Conservation (phyloP, 1,140 invertebrate genomes). For the Tyrophagus putrescentiae region DNA sequence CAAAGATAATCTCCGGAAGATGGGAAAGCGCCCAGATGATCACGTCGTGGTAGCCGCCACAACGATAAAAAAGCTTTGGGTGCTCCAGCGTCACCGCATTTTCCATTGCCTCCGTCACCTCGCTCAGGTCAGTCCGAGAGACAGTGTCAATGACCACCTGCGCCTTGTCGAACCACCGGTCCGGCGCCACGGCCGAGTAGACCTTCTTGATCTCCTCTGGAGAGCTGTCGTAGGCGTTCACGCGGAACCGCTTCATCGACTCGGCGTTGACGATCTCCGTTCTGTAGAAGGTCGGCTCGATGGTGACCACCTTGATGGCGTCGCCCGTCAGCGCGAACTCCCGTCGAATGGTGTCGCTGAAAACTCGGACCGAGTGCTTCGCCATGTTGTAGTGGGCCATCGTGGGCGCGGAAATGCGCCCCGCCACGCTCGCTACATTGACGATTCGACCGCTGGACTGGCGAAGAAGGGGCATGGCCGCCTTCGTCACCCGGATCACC, state of each 20-base stretch:
- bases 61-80: slow-evolving; percentile 17
- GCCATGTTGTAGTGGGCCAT: slow-evolving; percentile 39
- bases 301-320: slow-evolving; percentile 36
- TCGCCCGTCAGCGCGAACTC: slow-evolving; percentile 42
- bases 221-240: slow-evolving; percentile 29
- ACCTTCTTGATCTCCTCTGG: slow-evolving; percentile 30
- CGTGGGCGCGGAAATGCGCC: slow-evolving; percentile 25
- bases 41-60: slow-evolving; percentile 6
- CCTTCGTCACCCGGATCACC: slow-evolving; percentile 36
- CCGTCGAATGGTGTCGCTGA: slow-evolving; percentile 38
- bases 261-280: slow-evolving; percentile 14
- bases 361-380: slow-evolving; percentile 40
- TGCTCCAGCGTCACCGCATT: slow-evolving; percentile 29
- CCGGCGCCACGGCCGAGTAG: slow-evolving; percentile 34
- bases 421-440: slow-evolving; percentile 38
- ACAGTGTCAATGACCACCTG: slow-evolving; percentile 13
- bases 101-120: slow-evolving; percentile 33
- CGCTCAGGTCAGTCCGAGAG: slow-evolving; percentile 28
- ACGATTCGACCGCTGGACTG: slow-evolving; percentile 40
- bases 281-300: slow-evolving; percentile 33
- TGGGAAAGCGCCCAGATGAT: not conserved
- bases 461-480: slow-evolving; percentile 60
- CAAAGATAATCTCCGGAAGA: not conserved
- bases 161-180: slow-evolving; percentile 29
- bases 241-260: not conserved